Base-by-base conservation (phyloP, 2,888 invertebrate genomes). In the Parochlus steinenii region DNA sequence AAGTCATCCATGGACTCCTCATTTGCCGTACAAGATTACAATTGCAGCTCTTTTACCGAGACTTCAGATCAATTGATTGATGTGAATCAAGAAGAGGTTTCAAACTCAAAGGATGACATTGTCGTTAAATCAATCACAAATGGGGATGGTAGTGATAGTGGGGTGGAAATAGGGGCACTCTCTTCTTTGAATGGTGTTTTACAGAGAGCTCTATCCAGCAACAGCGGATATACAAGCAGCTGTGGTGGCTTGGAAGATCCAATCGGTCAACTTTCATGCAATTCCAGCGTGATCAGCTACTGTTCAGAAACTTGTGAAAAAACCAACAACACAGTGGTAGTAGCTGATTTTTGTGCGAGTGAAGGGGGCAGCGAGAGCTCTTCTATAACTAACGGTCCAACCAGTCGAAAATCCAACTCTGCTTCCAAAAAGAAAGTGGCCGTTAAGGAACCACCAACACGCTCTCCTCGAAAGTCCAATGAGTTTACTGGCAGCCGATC, bases 311-410 rank as follows among this genome's bases (percentile, higher is more conserved):
- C 49, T 6, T 76, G 75, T 48, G 71, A 69, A 37, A 69, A 69
- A 43, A 64, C 66, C 18, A 46, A 45, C 30, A 42, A 40, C 7
- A 35, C 38, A 36, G 40, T 33, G 35, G 40, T 19, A 40, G 42
- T 28, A 46, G 46, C 30, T 52, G 58, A 58, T 31, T 53, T 51
- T 30, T 40, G 64, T 26, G 71, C 70, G 33, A 73, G 73, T 48
- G 74, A 74, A 46, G 72, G 70, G 43, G 81, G 81, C 31, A 81
- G 81, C 44, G 82, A 82, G 49, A 81, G 79, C 52, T 79, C 80
- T 0, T 79, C 79, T 1, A 55, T 79, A 22, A 69, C 74, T 4
- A 65, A 66, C 15, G 58, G 56, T 37, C 44, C 43, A 31, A 36
- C 34, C 5, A 48, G 50, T 6, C 44, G 53, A 7, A 47, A 47